These are phyloP conservation scores for Malurus splendens DNA, from an alignment of 2,797 vertebrate species.

Conservation along the genomic window DNA sequence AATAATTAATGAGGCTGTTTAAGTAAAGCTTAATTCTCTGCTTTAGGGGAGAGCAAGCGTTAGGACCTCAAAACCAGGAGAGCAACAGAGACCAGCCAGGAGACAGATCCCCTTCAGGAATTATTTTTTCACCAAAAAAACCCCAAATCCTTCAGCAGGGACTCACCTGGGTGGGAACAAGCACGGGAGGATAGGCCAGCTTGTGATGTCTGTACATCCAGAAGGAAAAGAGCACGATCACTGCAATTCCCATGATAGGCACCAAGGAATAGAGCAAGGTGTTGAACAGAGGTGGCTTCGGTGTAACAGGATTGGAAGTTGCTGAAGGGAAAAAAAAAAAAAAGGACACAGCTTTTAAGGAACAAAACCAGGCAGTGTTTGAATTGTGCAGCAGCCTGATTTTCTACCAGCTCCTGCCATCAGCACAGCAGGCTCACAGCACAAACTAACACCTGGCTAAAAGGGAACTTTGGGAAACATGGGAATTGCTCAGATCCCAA, in stretches of 20 bases:
- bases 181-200: conserved; percentile 93
- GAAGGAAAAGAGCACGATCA: conserved; percentile 91
- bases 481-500: background rate
- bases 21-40: conserved; percentile 31
- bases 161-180: conserved; percentile 97
- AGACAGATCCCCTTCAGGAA: background rate
- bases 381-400: background rate
- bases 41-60: background rate
- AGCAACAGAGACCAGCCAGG: background rate
- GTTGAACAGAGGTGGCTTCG: conserved; percentile 89
- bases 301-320: conserved; percentile 89
- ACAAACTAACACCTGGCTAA: background rate
- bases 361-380: background rate
- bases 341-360: background rate
- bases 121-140: background rate
- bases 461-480: background rate
- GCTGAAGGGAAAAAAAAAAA: conserved; percentile 64
- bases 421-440: background rate
- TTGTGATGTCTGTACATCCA: conserved; percentile 99
- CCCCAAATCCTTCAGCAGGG: background rate
- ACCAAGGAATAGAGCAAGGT: conserved; percentile 94
- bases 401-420: background rate
- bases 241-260: conserved; percentile 91
- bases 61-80: background rate
- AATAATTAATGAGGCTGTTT: background rate